These are phyloP conservation scores for Drymodes brunneopygia DNA, from an alignment of 2,113 vertebrate genomes.

Conservation along the genomic window DNA sequence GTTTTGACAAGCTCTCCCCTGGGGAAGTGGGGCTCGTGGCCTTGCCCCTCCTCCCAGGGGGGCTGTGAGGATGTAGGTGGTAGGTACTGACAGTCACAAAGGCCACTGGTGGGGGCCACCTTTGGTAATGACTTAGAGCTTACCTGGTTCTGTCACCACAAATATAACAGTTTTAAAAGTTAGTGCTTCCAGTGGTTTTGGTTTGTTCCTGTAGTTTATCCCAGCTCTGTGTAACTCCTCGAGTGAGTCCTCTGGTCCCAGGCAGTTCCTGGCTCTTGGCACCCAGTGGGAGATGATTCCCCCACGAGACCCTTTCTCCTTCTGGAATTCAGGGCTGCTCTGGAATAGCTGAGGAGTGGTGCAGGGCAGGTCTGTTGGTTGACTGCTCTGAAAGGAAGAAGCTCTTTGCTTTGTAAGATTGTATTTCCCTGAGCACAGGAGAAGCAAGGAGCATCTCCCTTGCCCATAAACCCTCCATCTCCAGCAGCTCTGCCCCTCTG, in stretches of 20 bases:
- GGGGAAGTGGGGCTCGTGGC: not conserved
- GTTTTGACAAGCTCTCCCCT: not conserved
- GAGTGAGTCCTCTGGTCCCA: not conserved
- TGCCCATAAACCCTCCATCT: not conserved
- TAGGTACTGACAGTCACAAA: accelerated
- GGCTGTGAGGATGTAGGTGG: not conserved
- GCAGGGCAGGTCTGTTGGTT: not conserved
- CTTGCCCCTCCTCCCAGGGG: not conserved
- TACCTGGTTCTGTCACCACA: slow-evolving; percentile 15
- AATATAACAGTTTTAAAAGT: slow-evolving; percentile 32
- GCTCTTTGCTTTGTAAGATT: not conserved
- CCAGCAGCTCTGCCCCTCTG: not conserved
- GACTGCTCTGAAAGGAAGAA: not conserved
- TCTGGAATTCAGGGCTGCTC: not conserved
- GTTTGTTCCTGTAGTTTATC: not conserved
- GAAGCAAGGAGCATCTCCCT: not conserved
- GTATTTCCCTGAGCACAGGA: not conserved
- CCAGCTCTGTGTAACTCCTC: not conserved
- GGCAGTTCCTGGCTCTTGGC: not conserved
- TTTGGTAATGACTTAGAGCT: not conserved
- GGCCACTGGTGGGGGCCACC: not conserved
- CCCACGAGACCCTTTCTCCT: not conserved
- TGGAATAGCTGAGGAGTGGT: not conserved
- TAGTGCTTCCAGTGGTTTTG: not conserved
- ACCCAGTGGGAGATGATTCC: not conserved